These are phyloP conservation scores for Dynastes grantii DNA, from an alignment of 2,888 invertebrate genomes.

Conservation along the genomic window DNA sequence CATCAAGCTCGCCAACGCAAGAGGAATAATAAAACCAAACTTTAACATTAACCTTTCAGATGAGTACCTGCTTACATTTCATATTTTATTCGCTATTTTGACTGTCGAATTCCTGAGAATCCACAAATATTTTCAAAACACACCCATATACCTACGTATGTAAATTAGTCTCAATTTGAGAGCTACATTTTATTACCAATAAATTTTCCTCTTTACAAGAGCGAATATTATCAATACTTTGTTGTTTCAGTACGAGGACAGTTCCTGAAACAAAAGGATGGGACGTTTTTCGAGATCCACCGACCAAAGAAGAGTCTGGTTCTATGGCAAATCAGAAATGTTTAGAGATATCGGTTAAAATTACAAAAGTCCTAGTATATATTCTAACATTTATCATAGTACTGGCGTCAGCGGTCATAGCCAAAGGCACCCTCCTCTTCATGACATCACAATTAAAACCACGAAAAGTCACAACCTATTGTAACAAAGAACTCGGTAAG, in stretches of 20 bases:
- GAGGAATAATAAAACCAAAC: too few relatives aligned
- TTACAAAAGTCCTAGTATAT: slow-evolving; percentile 89
- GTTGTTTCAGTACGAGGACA: slow-evolving; percentile 81
- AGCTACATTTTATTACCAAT: background rate
- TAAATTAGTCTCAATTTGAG: background rate
- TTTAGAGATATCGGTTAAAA: slow-evolving; percentile 87
- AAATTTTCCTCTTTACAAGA: background rate
- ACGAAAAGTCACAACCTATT: slow-evolving; percentile 84
- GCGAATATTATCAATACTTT: slow-evolving; percentile 10
- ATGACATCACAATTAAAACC: slow-evolving; percentile 92
- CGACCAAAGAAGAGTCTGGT: slow-evolving; percentile 89
- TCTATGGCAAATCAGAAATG: slow-evolving; percentile 92
- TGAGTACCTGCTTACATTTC: too few relatives aligned
- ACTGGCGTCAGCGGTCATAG: slow-evolving; percentile 87
- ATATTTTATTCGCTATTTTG: background rate
- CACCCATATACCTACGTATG: background rate
- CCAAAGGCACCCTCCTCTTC: slow-evolving; percentile 91
- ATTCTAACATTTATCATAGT: slow-evolving; percentile 89
- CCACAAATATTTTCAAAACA: background rate
- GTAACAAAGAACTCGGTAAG: slow-evolving; percentile 89
- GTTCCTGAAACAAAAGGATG: slow-evolving; percentile 94
- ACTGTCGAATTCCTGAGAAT: background rate
- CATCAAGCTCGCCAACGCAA: too few relatives aligned
- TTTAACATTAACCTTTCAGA: too few relatives aligned
- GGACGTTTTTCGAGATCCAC: slow-evolving; percentile 96